phyloP scores from a whole-genome alignment of 2,797 vertebrate genomes.

The Enteromius mattozi region DNA sequence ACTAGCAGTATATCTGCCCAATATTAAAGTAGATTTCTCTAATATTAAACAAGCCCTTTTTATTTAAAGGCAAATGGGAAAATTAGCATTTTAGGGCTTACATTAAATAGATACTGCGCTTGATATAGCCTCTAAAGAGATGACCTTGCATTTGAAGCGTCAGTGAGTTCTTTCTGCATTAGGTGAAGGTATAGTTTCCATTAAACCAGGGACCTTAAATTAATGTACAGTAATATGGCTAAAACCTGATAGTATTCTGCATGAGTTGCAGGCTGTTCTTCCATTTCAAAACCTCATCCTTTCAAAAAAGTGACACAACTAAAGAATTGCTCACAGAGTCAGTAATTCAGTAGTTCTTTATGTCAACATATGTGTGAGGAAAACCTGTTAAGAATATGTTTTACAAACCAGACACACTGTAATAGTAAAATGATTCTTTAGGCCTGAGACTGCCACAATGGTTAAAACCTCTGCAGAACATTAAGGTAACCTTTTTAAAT shows the following conservation, averaged over 20 bases:
- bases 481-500: neutral
- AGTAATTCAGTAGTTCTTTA: constrained; percentile 61
- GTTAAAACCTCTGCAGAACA: neutral
- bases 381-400: constrained; percentile 59
- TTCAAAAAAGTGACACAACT: constrained; percentile 24
- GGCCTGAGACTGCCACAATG: neutral
- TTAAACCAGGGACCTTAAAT: constrained; percentile 53
- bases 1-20: neutral
- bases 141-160: constrained; percentile 47
- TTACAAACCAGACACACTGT: neutral
- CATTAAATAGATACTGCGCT: constrained; percentile 44
- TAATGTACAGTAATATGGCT: constrained; percentile 55
- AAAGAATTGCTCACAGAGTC: constrained; percentile 55
- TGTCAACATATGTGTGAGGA: constrained; percentile 66
- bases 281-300: constrained; percentile 14
- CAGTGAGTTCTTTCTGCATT: constrained; percentile 22
- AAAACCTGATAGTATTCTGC: constrained; percentile 50
- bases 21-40: constrained; percentile 37
- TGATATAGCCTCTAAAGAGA: constrained; percentile 49
- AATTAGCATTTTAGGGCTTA: constrained; percentile 45
- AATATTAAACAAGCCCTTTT: constrained; percentile 16
- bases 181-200: constrained; percentile 45
- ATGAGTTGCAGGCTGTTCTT: constrained; percentile 40
- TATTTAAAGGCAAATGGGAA: neutral
- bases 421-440: neutral